Percentiles rank a stretch among this genome's conserved stretches.
Evolutionary conservation across 2,888 invertebrate genomes (phyloP).

Genomic region (Phaedon cochleariae): DNA sequence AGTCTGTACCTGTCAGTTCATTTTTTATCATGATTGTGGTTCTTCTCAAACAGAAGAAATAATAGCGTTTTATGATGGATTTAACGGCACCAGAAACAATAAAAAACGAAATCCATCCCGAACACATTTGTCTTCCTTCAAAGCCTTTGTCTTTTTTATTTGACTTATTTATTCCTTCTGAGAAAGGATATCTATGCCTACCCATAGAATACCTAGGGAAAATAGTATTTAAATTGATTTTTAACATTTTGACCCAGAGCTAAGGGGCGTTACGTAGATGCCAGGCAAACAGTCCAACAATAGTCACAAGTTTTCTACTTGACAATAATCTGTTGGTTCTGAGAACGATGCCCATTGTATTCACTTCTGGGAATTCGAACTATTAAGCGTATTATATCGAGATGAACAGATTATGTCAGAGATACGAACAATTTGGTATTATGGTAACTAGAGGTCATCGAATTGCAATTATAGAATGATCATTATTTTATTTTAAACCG

Average conservation of each 20-base stretch:
- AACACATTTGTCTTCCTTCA: slow-evolving; percentile 3
- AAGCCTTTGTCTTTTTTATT: slow-evolving; percentile 5
- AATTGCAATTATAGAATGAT: too few relatives aligned
- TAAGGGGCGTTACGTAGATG: slow-evolving; percentile 36
- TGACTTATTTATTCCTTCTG: slow-evolving; percentile 19
- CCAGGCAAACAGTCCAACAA: slow-evolving; percentile 41
- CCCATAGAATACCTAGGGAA: slow-evolving; percentile 20
- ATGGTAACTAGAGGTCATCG: too few relatives aligned
- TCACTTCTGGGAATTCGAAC: slow-evolving; percentile 29
- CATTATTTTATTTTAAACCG: too few relatives aligned
- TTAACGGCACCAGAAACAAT: background rate
- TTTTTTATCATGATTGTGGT: too few relatives aligned
- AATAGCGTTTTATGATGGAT: background rate
- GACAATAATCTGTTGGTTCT: slow-evolving; percentile 39
- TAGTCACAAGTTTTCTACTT: slow-evolving; percentile 38
- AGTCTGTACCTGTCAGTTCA: too few relatives aligned
- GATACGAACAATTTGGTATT: too few relatives aligned
- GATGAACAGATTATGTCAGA: slow-evolving; percentile 3
- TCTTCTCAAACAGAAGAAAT: background rate
- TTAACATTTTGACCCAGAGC: slow-evolving; percentile 39
- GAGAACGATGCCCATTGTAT: slow-evolving; percentile 34
- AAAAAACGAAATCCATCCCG: slow-evolving; percentile 3
- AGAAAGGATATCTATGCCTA: slow-evolving; percentile 23
- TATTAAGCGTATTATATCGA: slow-evolving; percentile 16
- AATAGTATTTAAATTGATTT: slow-evolving; percentile 41